A percentile compares a stretch with the other conserved stretches of the same genome.
Conservation (phyloP, 2,888 invertebrate species). For the Eupithecia centaureata region DNA sequence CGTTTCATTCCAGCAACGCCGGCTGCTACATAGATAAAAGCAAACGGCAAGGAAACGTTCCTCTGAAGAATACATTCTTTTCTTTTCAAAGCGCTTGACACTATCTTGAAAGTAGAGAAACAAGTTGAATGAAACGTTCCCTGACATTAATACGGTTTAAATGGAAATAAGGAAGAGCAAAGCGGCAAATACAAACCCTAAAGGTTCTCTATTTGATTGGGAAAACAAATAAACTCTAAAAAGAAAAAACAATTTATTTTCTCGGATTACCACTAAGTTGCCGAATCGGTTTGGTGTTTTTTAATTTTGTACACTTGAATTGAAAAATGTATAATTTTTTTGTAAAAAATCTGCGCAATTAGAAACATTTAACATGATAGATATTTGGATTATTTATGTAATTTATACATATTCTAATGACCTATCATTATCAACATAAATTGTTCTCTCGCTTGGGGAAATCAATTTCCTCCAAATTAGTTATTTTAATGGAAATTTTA, state of each 20-base stretch:
- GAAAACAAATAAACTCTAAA: slow-evolving; percentile 34
- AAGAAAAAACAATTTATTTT: slow-evolving; percentile 37
- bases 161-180: slow-evolving; percentile 15
- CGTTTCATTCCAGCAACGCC: not conserved
- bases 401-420: too few species aligned
- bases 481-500: slow-evolving; percentile 39
- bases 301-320: not conserved
- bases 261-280: slow-evolving; percentile 18
- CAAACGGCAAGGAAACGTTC: not conserved
- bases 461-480: slow-evolving; percentile 35
- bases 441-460: slow-evolving; percentile 24
- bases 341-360: not conserved
- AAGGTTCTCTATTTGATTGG: slow-evolving; percentile 37
- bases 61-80: slow-evolving; percentile 8
- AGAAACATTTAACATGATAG: not conserved
- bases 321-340: not conserved
- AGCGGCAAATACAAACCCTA: slow-evolving; percentile 19
- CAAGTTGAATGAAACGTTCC: slow-evolving; percentile 16
- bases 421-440: too few species aligned
- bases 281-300: not conserved
- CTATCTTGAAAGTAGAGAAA: slow-evolving; percentile 15
- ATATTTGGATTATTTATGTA: slow-evolving; percentile 19
- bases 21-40: not conserved
- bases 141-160: slow-evolving; percentile 13
- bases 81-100: slow-evolving; percentile 7